Conservation (phyloP, 2,113 vertebrate species). For the Plestiodon gilberti region DNA sequence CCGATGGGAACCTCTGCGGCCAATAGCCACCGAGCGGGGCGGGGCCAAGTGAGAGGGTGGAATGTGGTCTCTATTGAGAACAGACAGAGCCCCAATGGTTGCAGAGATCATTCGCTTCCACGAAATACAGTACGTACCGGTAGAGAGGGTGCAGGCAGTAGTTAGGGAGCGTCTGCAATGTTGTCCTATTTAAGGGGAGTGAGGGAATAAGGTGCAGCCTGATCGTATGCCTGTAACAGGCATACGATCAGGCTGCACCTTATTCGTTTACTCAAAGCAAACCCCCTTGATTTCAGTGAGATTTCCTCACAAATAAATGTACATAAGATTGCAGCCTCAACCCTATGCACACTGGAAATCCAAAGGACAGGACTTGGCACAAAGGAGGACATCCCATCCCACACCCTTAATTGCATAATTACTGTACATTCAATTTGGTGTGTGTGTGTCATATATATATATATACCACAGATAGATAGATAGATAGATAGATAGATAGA, state of each 20-base stretch:
- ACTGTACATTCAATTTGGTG: neutral
- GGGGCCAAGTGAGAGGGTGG: conserved; percentile 58
- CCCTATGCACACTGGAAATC: neutral
- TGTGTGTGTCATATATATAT: too few relatives aligned
- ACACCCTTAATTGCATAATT: neutral
- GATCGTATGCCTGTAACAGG: neutral
- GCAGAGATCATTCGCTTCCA: too few relatives aligned
- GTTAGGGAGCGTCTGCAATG: too few relatives aligned
- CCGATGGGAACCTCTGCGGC: neutral
- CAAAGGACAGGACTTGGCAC: neutral
- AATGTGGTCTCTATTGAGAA: conserved; percentile 31
- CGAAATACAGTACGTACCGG: too few relatives aligned
- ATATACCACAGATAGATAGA: too few relatives aligned
- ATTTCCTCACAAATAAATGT: neutral
- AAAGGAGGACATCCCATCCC: neutral
- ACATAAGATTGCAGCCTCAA: neutral
- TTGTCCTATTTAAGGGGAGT: too few relatives aligned
- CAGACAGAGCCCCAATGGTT: neutral
- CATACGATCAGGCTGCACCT: too few relatives aligned
- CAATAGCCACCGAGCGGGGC: conserved; percentile 65
- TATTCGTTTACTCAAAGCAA: neutral
- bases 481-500: too few relatives aligned
- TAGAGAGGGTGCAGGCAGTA: too few relatives aligned
- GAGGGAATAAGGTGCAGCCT: neutral
- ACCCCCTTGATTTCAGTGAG: neutral